Base-by-base conservation (phyloP, 2,888 invertebrate genomes). In the Zootermopsis nevadensis region DNA sequence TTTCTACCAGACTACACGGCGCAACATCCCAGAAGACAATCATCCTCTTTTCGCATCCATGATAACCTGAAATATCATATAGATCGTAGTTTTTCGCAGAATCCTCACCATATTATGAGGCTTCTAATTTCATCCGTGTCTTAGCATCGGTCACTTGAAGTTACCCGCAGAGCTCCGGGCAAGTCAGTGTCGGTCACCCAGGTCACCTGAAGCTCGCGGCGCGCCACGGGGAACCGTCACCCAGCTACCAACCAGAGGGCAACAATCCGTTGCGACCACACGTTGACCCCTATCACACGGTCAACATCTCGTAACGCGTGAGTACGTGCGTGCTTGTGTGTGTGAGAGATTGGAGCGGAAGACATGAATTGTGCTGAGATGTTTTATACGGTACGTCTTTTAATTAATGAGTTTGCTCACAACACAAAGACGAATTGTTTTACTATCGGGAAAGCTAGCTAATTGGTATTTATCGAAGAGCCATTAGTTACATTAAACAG, bases 191-290 rank as follows among this genome's bases (percentile, higher is more conserved):
- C 60, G 1, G n/a, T n/a, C n/a, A n/a, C 27, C 27, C 60, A n/a
- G 60, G 60, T 60, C 27, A 60, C 6, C 60, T 60, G 8, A 27
- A 60, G 0, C n/a, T 12, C 27, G 60, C 60, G n/a, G 0, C n/a
- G 10, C 27, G 60, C 60, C 60, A n/a, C 60, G n/a, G 60, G 60
- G 27, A 8, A 2, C 60, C 60, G 60, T 60, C 27, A 60, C 60
- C 60, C 27, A 60, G 27, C 60, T 15, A 60, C n/a, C 27, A n/a
- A 60, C n/a, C 27, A n/a, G n/a, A 60, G 60, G 60, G 27, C 60
- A 60, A 60, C 60, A 60, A 60, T 60, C 60, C 60, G 27, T n/a
- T 60, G 60, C n/a, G 60, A 60, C 60, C 60, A 60, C 60, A 60
- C 8, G 60, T n/a, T 60, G 60, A 60, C 60, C 60, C 60, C 27